Percentiles rank a stretch among this genome's conserved stretches.
phyloP scores from a whole-genome alignment of 2,888 invertebrate genomes.

The Ectobius pallidus region DNA sequence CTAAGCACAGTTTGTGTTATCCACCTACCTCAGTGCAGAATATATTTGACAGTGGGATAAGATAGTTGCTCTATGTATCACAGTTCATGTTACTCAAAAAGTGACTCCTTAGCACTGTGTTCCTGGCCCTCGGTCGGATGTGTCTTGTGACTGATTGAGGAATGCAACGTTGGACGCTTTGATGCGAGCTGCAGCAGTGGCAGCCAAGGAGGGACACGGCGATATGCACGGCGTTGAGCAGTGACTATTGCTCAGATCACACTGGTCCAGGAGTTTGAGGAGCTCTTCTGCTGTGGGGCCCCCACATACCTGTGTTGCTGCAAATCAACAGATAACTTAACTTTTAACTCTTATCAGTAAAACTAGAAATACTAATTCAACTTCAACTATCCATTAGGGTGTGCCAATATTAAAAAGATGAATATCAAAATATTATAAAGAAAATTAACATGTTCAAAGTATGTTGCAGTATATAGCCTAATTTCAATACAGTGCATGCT shows the following conservation, averaged over 20 bases:
- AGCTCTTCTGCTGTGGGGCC: conserved; percentile 94
- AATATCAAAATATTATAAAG: too few relatives aligned
- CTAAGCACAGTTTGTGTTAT: too few relatives aligned
- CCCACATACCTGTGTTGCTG: conserved; percentile 69
- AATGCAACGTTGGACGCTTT: conserved; percentile 52
- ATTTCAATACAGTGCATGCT: too few relatives aligned
- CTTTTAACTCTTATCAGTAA: too few relatives aligned
- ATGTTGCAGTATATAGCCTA: too few relatives aligned
- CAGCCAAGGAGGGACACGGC: conserved; percentile 66
- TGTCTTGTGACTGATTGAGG: conserved; percentile 48
- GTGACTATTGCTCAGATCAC: conserved; percentile 85
- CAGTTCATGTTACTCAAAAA: background rate
- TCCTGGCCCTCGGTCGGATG: conserved; percentile 29
- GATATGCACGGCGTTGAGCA: conserved; percentile 81
- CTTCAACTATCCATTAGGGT: too few relatives aligned
- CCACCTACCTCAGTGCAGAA: too few relatives aligned
- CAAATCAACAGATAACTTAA: too few relatives aligned
- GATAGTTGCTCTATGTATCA: background rate
- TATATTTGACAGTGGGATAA: too few relatives aligned
- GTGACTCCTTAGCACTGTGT: background rate
- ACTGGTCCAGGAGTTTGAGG: conserved; percentile 88
- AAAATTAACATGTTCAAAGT: too few relatives aligned
- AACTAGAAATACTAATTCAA: too few relatives aligned
- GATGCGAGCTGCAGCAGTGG: conserved; percentile 54
- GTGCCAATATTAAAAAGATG: too few relatives aligned